Evolutionary conservation across 2,797 vertebrate species (phyloP).

Genomic region (Bradypodion ventrale): DNA sequence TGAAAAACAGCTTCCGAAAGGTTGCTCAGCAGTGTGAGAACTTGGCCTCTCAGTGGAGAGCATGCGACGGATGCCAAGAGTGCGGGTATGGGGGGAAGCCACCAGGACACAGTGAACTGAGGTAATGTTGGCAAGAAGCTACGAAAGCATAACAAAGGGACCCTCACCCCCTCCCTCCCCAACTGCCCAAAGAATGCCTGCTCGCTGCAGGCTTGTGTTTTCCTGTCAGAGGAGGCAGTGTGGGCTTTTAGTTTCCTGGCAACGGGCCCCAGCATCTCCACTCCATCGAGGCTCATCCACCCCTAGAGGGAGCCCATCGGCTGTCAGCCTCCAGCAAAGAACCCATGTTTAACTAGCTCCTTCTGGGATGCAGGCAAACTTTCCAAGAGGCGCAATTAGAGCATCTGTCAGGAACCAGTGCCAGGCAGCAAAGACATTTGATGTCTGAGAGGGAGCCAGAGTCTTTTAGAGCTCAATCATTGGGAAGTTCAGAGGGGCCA

Average conservation of each 20-base stretch:
- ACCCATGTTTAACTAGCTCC: constrained; percentile 11
- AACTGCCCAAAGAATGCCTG: background rate
- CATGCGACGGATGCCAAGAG: constrained; percentile 11
- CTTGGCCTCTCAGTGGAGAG: constrained; percentile 31
- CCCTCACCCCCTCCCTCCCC: background rate
- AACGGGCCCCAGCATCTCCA: constrained; percentile 29
- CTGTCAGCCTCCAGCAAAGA: constrained; percentile 52
- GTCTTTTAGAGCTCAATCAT: background rate
- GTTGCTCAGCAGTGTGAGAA: constrained; percentile 33
- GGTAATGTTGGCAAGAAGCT: constrained; percentile 16
- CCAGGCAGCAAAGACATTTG: constrained; percentile 27
- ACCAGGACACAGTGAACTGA: constrained; percentile 16
- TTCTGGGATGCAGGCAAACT: constrained; percentile 33
- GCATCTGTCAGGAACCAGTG: constrained; percentile 32
- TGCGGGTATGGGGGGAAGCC: background rate
- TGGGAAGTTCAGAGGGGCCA: background rate
- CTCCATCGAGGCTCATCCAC: constrained; percentile 17
- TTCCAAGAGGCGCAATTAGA: constrained; percentile 35
- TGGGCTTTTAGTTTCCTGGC: constrained; percentile 53
- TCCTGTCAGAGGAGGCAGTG: background rate
- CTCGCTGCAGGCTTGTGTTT: constrained; percentile 31
- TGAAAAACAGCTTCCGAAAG: constrained; percentile 34
- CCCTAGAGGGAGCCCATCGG: constrained; percentile 73
- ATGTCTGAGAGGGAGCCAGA: background rate
- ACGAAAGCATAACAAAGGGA: constrained; percentile 24